These are phyloP conservation scores for Columba guinea DNA, from an alignment of 2,797 vertebrate species.

Conservation along the genomic window DNA sequence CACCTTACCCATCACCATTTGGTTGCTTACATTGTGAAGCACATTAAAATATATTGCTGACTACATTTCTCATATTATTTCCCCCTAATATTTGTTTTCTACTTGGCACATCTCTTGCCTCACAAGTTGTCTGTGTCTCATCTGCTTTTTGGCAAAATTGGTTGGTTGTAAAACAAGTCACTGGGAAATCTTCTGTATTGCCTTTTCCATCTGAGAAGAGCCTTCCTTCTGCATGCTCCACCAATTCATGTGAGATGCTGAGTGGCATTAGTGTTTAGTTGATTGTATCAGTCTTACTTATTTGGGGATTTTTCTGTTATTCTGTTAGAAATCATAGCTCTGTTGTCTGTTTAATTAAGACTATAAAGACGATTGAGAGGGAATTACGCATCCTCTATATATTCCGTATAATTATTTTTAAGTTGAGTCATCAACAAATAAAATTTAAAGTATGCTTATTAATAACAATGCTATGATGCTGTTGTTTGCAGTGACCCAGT, in stretches of 20 bases:
- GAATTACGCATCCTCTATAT: background rate
- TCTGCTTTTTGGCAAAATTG: background rate
- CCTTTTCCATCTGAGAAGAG: background rate
- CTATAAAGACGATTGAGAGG: background rate
- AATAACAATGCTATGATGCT: rapidly evolving
- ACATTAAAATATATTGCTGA: background rate
- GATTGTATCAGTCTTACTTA: background rate
- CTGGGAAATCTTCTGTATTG: background rate
- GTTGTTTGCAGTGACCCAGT: background rate
- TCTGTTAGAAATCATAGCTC: rapidly evolving
- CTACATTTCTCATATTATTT: background rate
- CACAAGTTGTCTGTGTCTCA: background rate
- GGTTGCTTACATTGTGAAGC: background rate
- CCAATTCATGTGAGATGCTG: background rate
- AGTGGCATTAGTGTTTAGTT: background rate
- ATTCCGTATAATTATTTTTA: background rate
- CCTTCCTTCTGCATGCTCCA: background rate
- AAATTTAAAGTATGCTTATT: background rate
- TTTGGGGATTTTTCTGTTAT: background rate
- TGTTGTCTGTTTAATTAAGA: background rate
- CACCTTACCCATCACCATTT: background rate
- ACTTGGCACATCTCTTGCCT: background rate
- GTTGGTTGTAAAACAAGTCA: background rate
- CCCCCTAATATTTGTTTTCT: background rate
- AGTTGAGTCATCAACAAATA: background rate